Base-by-base conservation (phyloP, 2,888 invertebrate genomes). In the Dolichomitus sp. region DNA sequence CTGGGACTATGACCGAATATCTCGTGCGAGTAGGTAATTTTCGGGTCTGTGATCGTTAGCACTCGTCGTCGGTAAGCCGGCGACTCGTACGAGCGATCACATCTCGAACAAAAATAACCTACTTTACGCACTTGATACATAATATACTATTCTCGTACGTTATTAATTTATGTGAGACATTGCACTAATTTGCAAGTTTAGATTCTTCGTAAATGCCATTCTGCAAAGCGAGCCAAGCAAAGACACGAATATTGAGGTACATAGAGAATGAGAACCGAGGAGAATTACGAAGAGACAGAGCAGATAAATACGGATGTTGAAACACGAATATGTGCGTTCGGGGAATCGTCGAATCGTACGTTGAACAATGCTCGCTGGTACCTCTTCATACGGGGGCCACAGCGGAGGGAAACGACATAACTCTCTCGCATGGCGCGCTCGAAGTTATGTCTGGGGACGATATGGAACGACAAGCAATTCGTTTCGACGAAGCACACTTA, bases 401-500 rank as follows among this genome's bases (percentile, higher is more conserved):
- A n/a, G 27, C 50, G 48, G 74, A 11, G 74, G 27, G 40, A 65
- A 59, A 37, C 66, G 72, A 72, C 59, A 63, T 66, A 79, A 77
- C 50, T 70, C 52, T 37, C 37, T 17, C 17, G 37, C 19, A 37
- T 12, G 12, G 42, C 17, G 84, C 73, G 84, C 61, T 61, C 17
- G 85, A 86, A 89, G 86, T 90, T 90, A 89, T 88, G 87, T 88
- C 86, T 85, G 85, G 78, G 80, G 79, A 74, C 84, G 89, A 90
- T 90, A 89, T 88, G 87, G 80, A 87, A 87, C 86, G 88, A 88
- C 88, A 84, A 87, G 86, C 86, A 85, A 90, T 90, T 89, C 87
- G 86, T 89, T 89, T 84, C 86, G 66, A 77, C 79, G 80, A 80
- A 81, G 85, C 85, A 19, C 45, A 54, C 54, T 42, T 63, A 84